Percentiles rank a stretch among this genome's conserved stretches.
Evolutionary conservation across 2,113 vertebrate species (phyloP).

Genomic region (Percopsis transmontana): DNA sequence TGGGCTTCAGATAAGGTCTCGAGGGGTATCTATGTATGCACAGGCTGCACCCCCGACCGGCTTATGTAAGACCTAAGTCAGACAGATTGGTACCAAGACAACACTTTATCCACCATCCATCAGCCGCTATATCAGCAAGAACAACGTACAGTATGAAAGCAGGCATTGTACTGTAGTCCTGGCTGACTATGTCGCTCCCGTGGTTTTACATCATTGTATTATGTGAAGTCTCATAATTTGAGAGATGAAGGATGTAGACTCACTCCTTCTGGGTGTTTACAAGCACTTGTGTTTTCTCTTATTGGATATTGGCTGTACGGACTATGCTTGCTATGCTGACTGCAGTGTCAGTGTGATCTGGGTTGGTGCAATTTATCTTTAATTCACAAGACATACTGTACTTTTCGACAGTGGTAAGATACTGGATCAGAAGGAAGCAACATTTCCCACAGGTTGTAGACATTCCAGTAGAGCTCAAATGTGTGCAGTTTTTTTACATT

Average conservation of each 20-base stretch:
- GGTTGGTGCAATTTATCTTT: background rate
- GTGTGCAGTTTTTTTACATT: background rate
- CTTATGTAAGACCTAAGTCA: conserved; percentile 21
- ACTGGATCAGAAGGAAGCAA: background rate
- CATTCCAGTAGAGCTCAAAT: background rate
- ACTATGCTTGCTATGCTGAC: background rate
- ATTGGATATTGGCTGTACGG: background rate
- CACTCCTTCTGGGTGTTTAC: background rate
- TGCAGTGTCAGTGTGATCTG: background rate
- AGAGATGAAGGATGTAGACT: conserved; percentile 3
- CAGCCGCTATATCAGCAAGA: conserved; percentile 25
- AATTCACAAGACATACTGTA: background rate
- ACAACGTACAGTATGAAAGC: conserved; percentile 42
- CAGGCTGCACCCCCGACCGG: conserved; percentile 8
- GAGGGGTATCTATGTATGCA: conserved; percentile 5
- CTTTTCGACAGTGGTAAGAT: background rate
- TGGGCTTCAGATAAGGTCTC: conserved; percentile 22
- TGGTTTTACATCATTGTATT: conserved; percentile 20
- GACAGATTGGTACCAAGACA: conserved; percentile 53
- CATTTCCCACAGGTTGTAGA: background rate
- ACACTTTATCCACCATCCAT: conserved; percentile 48
- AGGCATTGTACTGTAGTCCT: conserved; percentile 33
- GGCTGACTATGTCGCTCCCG: conserved; percentile 5
- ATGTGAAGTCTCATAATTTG: conserved; percentile 7
- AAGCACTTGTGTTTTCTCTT: conserved; percentile 12